These are phyloP conservation scores for Spilarctia lutea DNA, from an alignment of 2,888 invertebrate genomes.

Conservation along the genomic window DNA sequence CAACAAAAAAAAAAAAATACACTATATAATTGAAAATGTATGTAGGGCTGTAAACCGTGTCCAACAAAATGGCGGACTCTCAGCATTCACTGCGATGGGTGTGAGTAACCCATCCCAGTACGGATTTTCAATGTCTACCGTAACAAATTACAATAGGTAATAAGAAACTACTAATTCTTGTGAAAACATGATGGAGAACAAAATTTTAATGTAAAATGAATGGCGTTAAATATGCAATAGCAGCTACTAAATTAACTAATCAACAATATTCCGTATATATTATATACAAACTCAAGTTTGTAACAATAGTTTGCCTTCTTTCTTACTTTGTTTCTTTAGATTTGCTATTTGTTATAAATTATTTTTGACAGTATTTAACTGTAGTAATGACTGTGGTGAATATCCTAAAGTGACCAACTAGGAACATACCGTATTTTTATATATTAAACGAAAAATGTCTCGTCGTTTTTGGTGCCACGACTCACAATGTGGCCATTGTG, in stretches of 20 bases:
- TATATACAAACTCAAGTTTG: not conserved
- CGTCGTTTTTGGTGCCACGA: slow-evolving; percentile 51
- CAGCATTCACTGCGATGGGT: too few relatives aligned
- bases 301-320: not conserved
- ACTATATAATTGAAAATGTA: too few relatives aligned
- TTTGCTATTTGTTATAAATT: not conserved
- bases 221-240: not conserved
- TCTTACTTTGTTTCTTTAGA: not conserved
- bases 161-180: not conserved
- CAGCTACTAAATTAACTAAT: not conserved
- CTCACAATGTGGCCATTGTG: slow-evolving; percentile 73
- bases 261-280: not conserved
- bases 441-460: slow-evolving; percentile 51
- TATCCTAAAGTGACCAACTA: not conserved
- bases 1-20: too few relatives aligned
- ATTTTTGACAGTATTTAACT: not conserved
- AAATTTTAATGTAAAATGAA: not conserved
- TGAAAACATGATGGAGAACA: not conserved
- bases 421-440: slow-evolving; percentile 27
- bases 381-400: too few relatives aligned
- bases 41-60: too few relatives aligned
- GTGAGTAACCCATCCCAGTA: too few relatives aligned
- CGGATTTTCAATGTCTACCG: too few relatives aligned
- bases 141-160: too few relatives aligned
- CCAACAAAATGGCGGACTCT: too few relatives aligned